Conservation (phyloP, 2,888 invertebrate genomes). For the Epirrhoe tristata region DNA sequence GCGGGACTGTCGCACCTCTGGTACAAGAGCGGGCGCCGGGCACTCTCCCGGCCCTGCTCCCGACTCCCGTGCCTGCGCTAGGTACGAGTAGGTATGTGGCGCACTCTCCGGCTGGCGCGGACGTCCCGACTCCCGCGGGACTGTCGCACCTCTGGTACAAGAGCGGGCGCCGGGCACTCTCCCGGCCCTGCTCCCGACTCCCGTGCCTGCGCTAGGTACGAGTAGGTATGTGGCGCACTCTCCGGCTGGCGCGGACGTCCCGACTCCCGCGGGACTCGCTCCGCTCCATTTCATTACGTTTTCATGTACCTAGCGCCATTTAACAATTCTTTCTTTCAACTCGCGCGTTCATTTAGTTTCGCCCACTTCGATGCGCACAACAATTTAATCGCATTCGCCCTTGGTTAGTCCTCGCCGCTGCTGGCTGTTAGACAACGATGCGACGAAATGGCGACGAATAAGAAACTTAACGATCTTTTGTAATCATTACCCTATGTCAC, state of each 20-base stretch:
- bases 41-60: no score
- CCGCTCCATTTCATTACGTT: conserved; percentile 40
- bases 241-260: conserved; percentile 1
- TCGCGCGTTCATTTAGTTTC: conserved; percentile 35
- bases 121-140: no score
- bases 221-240: background rate
- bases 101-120: no score
- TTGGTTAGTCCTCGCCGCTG: conserved; percentile 6
- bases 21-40: no score
- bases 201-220: background rate
- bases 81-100: no score
- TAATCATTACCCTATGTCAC: background rate
- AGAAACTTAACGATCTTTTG: conserved; percentile 28
- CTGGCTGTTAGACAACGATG: conserved; percentile 21
- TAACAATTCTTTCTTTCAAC: conserved; percentile 37
- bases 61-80: no score
- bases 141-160: no score
- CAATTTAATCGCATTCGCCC: conserved; percentile 30
- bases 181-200: no score
- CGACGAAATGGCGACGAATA: conserved; percentile 29
- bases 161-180: no score
- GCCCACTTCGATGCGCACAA: conserved; percentile 35
- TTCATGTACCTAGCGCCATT: conserved; percentile 42
- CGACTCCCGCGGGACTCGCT: conserved; percentile 13
- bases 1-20: no score